A percentile compares a stretch with the other conserved stretches of the same genome.
phyloP scores from a whole-genome alignment of 2,113 vertebrate genomes.

The Grus americana region DNA sequence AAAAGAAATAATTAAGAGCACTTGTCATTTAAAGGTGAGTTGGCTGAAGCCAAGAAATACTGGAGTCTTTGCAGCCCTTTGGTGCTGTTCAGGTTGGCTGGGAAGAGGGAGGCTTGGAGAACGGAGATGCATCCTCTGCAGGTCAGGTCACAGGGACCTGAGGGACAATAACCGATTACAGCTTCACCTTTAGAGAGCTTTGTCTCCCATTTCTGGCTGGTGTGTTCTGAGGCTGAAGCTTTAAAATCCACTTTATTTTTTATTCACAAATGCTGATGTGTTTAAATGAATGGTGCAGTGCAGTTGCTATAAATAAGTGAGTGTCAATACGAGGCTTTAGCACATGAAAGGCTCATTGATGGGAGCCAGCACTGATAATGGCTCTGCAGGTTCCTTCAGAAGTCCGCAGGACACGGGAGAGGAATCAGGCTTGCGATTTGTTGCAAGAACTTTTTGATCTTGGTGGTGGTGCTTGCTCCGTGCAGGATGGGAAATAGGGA shows the following conservation, averaged over 20 bases:
- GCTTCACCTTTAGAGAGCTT: not conserved
- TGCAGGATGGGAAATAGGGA: not conserved
- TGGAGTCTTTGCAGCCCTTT: not conserved
- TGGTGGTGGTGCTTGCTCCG: not conserved
- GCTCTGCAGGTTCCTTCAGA: conserved; percentile 62
- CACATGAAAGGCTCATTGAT: conserved; percentile 67
- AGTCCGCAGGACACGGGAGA: conserved; percentile 30
- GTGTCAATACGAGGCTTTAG: conserved; percentile 57
- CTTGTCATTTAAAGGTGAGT: not conserved
- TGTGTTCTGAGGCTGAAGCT: not conserved
- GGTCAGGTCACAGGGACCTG: not conserved
- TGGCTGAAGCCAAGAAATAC: not conserved
- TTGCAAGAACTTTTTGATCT: conserved; percentile 33
- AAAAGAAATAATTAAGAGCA: not conserved
- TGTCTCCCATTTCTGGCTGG: not conserved
- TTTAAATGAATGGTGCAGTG: conserved; percentile 64
- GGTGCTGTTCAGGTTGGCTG: not conserved
- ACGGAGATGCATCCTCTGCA: not conserved
- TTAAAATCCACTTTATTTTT: conserved; percentile 64
- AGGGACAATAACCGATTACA: not conserved
- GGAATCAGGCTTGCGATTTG: conserved; percentile 3
- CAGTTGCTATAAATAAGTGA: conserved; percentile 67
- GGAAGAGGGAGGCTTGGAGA: not conserved
- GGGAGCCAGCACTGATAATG: conserved; percentile 56
- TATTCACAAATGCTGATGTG: conserved; percentile 55